Evolutionary conservation across 2,888 invertebrate genomes (phyloP).

Genomic region (Dryobotodes eremita): DNA sequence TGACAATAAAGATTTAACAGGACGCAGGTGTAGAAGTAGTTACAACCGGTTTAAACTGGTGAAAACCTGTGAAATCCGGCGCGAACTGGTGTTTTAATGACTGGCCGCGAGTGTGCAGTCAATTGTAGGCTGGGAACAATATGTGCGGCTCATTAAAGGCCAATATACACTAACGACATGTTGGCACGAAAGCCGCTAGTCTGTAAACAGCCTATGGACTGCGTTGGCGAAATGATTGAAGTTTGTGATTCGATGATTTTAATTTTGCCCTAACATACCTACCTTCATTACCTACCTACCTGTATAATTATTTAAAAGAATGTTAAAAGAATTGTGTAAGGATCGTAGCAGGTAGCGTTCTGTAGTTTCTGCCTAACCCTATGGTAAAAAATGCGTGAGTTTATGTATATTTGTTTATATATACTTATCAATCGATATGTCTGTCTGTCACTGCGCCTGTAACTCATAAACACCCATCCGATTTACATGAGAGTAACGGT

Average conservation of each 20-base stretch:
- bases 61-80: slow-evolving; percentile 58
- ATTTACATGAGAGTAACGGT: too few relatives aligned
- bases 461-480: too few relatives aligned
- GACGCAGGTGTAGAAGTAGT: slow-evolving; percentile 61
- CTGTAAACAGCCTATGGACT: slow-evolving; percentile 18
- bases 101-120: slow-evolving; percentile 54
- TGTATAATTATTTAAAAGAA: too few relatives aligned
- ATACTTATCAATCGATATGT: too few relatives aligned
- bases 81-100: slow-evolving; percentile 64
- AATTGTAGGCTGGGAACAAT: slow-evolving; percentile 56
- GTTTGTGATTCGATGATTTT: neutral
- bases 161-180: slow-evolving; percentile 52
- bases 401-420: too few relatives aligned
- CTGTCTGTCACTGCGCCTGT: too few relatives aligned
- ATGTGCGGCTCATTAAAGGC: slow-evolving; percentile 62
- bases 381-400: too few relatives aligned
- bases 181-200: slow-evolving; percentile 33
- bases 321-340: too few relatives aligned
- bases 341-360: too few relatives aligned
- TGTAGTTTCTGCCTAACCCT: too few relatives aligned
- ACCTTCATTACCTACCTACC: too few relatives aligned
- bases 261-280: neutral
- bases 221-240: neutral
- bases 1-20: slow-evolving; percentile 50
- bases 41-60: slow-evolving; percentile 51